Evolutionary conservation across 2,113 vertebrate species (phyloP).

Genomic region (Gorilla gorilla): DNA sequence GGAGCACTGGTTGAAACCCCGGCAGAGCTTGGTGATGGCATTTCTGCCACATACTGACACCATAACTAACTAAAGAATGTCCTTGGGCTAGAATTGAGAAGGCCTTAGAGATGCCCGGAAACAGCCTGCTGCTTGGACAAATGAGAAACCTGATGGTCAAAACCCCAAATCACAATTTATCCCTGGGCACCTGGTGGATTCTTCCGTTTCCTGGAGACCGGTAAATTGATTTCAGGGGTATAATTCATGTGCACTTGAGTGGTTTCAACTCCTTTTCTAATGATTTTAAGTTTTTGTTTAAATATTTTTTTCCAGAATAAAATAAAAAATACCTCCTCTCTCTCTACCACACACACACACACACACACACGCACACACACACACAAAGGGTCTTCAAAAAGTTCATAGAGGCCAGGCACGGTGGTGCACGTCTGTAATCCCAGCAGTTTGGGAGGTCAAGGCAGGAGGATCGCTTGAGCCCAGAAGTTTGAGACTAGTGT

Average conservation of each 20-base stretch:
- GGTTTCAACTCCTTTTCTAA: neutral
- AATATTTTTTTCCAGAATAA: neutral
- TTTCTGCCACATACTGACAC: neutral
- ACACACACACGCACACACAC: neutral
- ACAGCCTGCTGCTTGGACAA: neutral
- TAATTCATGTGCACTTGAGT: neutral
- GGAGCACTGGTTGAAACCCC: neutral
- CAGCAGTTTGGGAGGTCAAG: no score
- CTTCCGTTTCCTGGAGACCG: neutral
- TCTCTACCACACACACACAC: neutral
- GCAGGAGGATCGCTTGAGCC: no score
- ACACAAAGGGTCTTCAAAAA: neutral
- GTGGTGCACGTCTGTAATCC: no score
- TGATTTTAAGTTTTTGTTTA: neutral
- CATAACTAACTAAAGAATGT: neutral
- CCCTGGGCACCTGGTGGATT: neutral
- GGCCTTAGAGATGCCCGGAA: neutral
- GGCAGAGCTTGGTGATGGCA: neutral
- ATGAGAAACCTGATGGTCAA: neutral
- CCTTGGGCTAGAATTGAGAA: neutral
- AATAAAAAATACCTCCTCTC: neutral
- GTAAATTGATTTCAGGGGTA: neutral
- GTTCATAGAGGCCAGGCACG: no score
- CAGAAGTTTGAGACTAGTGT: no score
- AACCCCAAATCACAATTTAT: neutral